Evolutionary conservation across 2,888 invertebrate species (phyloP).

Genomic region (Melieria picta): DNA sequence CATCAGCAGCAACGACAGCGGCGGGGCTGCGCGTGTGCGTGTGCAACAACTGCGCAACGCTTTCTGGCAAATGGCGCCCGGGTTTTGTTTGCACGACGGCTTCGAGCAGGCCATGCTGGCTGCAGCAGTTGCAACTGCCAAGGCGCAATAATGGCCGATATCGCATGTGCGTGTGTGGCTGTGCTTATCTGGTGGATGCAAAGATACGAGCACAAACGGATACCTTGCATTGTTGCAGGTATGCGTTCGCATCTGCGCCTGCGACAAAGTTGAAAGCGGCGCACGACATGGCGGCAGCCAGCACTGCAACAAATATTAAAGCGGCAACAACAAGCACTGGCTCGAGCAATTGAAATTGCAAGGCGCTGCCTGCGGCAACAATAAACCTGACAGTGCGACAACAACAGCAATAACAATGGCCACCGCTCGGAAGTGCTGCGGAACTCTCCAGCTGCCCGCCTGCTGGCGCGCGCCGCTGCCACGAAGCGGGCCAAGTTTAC

Average conservation of each 20-base stretch:
- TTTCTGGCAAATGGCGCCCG: not conserved
- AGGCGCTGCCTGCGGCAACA: conserved; percentile 14
- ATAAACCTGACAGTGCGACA: conserved; percentile 16
- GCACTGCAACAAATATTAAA: conserved; percentile 3
- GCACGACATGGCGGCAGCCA: not conserved
- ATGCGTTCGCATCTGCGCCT: not conserved
- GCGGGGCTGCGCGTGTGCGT: too few relatives aligned
- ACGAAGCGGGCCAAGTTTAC: conserved; percentile 6
- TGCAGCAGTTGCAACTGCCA: not conserved
- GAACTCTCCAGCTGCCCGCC: too few relatives aligned
- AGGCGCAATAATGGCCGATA: conserved; percentile 20
- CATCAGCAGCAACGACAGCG: not conserved
- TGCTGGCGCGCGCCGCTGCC: not conserved
- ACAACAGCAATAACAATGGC: conserved; percentile 8
- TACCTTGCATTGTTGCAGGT: not conserved
- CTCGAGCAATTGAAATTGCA: not conserved
- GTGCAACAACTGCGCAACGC: too few relatives aligned
- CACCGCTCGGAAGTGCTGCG: too few relatives aligned
- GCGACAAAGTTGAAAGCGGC: not conserved
- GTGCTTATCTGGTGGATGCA: not conserved
- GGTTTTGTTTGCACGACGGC: conserved; percentile 27
- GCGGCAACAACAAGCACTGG: not conserved
- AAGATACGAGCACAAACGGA: not conserved
- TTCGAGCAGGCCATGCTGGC: conserved; percentile 24
- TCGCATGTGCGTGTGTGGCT: not conserved